phyloP scores from a whole-genome alignment of 2,113 vertebrate genomes.

The Rhinopomastus cyanomelas region DNA sequence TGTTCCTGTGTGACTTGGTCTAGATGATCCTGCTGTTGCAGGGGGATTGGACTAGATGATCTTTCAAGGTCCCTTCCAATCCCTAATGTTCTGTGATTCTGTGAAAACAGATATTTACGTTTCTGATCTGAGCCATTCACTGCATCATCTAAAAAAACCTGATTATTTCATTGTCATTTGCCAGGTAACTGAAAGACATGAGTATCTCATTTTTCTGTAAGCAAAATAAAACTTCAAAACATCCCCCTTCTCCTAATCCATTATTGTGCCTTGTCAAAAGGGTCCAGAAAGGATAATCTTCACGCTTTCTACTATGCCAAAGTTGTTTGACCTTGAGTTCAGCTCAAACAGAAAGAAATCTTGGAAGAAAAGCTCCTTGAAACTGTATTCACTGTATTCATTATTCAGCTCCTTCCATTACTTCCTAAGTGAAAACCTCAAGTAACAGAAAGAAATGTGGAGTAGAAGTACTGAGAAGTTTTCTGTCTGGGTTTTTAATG shows the following conservation, averaged over 20 bases:
- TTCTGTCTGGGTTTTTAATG: slow-evolving; percentile 24
- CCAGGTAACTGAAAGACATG: neutral
- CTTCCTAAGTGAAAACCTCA: slow-evolving; percentile 18
- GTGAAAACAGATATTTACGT: neutral
- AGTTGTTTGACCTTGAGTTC: slow-evolving; percentile 37
- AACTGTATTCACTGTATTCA: slow-evolving; percentile 25
- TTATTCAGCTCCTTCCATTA: slow-evolving; percentile 43
- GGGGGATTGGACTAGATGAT: too few relatives aligned
- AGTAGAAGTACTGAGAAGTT: neutral
- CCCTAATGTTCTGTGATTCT: too few relatives aligned
- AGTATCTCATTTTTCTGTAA: neutral
- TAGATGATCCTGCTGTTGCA: too few relatives aligned
- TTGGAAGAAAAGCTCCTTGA: slow-evolving; percentile 5
- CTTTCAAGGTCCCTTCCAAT: too few relatives aligned
- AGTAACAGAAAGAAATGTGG: slow-evolving; percentile 21
- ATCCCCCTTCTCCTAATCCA: neutral
- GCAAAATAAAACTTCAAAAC: slow-evolving; percentile 19
- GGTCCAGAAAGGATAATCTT: neutral
- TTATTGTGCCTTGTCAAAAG: slow-evolving; percentile 16
- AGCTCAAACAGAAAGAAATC: slow-evolving; percentile 20
- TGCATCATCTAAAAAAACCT: neutral
- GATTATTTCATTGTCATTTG: neutral
- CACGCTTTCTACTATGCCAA: neutral
- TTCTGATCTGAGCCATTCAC: neutral
- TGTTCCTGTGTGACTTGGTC: too few relatives aligned